phyloP scores from a whole-genome alignment of 2,113 vertebrate genomes.

The Macquaria australasica region DNA sequence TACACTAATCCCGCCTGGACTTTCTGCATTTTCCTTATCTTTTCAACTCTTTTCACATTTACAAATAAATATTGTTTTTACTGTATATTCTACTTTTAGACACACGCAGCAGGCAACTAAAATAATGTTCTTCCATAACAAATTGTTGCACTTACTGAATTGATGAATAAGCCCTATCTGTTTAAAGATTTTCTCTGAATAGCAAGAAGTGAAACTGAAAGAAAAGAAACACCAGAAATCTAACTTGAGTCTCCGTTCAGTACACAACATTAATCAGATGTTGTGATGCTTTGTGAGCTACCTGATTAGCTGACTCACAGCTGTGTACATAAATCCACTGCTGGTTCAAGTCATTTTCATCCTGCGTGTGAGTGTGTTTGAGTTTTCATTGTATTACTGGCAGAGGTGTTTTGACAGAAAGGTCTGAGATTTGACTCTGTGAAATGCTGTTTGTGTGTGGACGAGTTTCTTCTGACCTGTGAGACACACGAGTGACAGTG shows the following conservation, averaged over 20 bases:
- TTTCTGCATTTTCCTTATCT: not conserved
- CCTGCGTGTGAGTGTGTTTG: not conserved
- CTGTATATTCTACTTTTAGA: not conserved
- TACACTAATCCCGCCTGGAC: not conserved
- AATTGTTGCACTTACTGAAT: not conserved
- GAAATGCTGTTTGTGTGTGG: conserved; percentile 17
- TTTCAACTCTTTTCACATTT: not conserved
- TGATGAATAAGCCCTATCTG: not conserved
- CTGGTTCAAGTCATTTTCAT: not conserved
- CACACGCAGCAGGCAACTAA: not conserved
- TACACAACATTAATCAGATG: conserved; percentile 20
- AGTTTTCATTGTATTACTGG: conserved; percentile 4
- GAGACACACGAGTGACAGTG: conserved; percentile 8
- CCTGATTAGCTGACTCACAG: conserved; percentile 16
- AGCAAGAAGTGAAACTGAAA: not conserved
- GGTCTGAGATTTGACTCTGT: conserved; percentile 11
- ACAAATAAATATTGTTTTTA: not conserved
- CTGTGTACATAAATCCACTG: conserved; percentile 21
- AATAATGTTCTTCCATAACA: not conserved
- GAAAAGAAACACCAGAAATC: not conserved
- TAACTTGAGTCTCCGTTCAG: not conserved
- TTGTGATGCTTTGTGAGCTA: conserved; percentile 20
- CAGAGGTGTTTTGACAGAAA: conserved; percentile 16
- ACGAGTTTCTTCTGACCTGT: conserved; percentile 17
- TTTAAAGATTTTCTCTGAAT: not conserved